Evolutionary conservation across 2,113 vertebrate genomes (phyloP), one percentile per base, ranked within the genome.

Genomic region (Hippocampus guttulatus): DNA sequence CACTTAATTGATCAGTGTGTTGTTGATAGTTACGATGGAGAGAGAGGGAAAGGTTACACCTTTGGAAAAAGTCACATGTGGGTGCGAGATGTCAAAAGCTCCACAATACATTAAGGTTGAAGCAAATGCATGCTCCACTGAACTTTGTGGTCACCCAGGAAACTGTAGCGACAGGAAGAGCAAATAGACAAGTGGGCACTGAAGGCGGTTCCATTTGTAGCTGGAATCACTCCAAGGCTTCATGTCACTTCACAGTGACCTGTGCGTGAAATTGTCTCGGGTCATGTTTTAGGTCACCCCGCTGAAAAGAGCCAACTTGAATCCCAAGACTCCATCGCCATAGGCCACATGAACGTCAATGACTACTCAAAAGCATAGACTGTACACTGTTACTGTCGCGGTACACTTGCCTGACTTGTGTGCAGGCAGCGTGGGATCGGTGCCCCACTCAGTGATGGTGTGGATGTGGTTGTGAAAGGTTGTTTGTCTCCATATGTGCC

Each of bases 1-100:
- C 75, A 74, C 27, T 69, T 75, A 70, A 55, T 55, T 68, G 69
- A 81, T 84, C 80, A 78, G 71, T 52, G 68, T 52, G 70, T 81
- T 82, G 27, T 81, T 84, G 27, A 74, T 75, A 84, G 15, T 69
- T 77, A 76, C 65, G 83, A 83, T 84, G 33, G 33, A 60, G 54
- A 60, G 20, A 68, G 57, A 70, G n/a, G n/a, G 79, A 74, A 80
- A 85, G 75, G 69, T 83, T 63, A 49, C 79, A 76, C 77, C 65
- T 85, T 74, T 60, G 47, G 3, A 64, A 47, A 78, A 69, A 49
- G 81, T 40, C 58, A 45, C 74, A 47, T 63, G 43, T 18, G 30
- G 61, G 76, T 2, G 79, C 86, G 84, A 78, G 83, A 85, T 75
- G 86, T 38, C 33, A 87, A 88, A 81, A 83, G 84, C 76, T 75